Conservation (phyloP, 1,140 invertebrate species). For the Musca domestica region DNA sequence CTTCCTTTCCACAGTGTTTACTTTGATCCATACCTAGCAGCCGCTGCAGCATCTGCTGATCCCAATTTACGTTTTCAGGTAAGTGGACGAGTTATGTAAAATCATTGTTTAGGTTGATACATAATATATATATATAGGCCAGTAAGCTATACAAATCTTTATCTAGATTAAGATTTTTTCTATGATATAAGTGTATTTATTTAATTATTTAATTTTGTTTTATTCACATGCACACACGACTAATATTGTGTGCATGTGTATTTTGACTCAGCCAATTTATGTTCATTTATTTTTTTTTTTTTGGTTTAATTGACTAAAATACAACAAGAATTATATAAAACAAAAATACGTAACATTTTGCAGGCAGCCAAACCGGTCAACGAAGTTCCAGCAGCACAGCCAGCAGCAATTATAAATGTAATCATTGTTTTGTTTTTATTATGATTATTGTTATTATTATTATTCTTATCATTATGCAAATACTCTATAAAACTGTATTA, state of each 20-base stretch:
- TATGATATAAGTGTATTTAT: neutral
- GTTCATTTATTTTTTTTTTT: neutral
- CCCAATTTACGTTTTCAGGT: slow-evolving; percentile 86
- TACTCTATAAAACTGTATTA: too few species aligned
- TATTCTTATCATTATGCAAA: too few species aligned
- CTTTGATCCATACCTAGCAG: slow-evolving; percentile 93
- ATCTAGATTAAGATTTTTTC: neutral
- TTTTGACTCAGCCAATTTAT: neutral
- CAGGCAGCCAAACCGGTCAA: slow-evolving; percentile 67
- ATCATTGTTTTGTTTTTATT: slow-evolving; percentile 32
- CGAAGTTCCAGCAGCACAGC: slow-evolving; percentile 61
- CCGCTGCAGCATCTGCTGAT: slow-evolving; percentile 68
- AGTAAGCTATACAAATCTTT: neutral
- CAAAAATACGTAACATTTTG: slow-evolving; percentile 55
- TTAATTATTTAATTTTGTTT: too few species aligned
- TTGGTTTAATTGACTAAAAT: neutral
- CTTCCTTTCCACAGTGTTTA: slow-evolving; percentile 72
- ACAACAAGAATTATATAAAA: neutral
- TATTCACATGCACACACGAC: neutral
- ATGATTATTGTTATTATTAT: neutral
- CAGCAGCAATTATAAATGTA: slow-evolving; percentile 55
- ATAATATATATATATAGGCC: neutral
- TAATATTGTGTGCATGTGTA: slow-evolving; percentile 2
- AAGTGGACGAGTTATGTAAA: slow-evolving; percentile 27
- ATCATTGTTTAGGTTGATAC: neutral